A percentile compares a stretch with the other conserved stretches of the same genome.
These are phyloP conservation scores for Oryzias sinensis DNA, from an alignment of 2,797 vertebrate genomes.

Conservation along the genomic window DNA sequence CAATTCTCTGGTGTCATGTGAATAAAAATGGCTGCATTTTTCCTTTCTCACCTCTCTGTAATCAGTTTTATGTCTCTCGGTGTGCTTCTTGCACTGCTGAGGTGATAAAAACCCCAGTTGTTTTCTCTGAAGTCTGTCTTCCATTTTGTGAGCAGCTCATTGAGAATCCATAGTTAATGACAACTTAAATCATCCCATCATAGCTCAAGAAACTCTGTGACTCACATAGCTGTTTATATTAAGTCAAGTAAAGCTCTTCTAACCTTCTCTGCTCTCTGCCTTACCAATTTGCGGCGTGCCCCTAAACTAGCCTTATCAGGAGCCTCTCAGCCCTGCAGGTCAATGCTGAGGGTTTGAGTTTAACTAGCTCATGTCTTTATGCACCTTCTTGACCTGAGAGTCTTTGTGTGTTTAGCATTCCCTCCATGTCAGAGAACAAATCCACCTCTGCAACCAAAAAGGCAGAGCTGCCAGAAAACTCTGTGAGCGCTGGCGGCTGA, in stretches of 20 bases:
- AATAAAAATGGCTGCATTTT: conserved; percentile 50
- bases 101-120: conserved; percentile 71
- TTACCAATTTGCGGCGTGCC: conserved; percentile 22
- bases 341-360: conserved; percentile 45
- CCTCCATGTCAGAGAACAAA: conserved; percentile 36
- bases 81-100: conserved; percentile 64
- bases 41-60: conserved; percentile 36
- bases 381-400: conserved; percentile 44
- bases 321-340: conserved; percentile 38
- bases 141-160: conserved; percentile 37
- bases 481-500: conserved; percentile 33
- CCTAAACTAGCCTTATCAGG: conserved; percentile 34
- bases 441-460: conserved; percentile 35
- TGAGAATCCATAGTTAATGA: conserved; percentile 48
- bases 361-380: conserved; percentile 55
- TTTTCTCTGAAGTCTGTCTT: conserved; percentile 51
- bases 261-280: conserved; percentile 7
- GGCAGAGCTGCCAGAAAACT: conserved; percentile 3
- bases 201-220: not conserved
- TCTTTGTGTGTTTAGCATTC: conserved; percentile 50
- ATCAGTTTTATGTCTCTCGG: conserved; percentile 56
- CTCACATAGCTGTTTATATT: not conserved
- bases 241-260: conserved; percentile 6
- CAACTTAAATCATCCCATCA: conserved; percentile 2
- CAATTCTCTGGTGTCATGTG: conserved; percentile 42